Base-by-base conservation (phyloP, 2,888 invertebrate genomes). In the Patella ulyssiponensis region DNA sequence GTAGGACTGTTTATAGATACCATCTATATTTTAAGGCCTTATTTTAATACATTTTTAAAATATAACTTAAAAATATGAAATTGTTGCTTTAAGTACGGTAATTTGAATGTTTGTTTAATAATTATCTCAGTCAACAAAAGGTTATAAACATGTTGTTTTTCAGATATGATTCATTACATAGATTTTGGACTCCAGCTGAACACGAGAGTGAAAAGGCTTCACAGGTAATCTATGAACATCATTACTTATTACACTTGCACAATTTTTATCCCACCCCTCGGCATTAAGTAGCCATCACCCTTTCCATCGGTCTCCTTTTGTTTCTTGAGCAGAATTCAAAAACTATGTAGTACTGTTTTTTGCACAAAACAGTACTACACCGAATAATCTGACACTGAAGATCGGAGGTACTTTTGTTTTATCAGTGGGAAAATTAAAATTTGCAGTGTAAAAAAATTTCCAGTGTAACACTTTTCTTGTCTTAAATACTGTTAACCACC, bases 91-190 rank as follows among this genome's bases (percentile, higher is more conserved):
- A 70, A 70, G 33, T n/a, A n/a, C n/a, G n/a, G n/a, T 33, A n/a
- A 27, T 33, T 5, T n/a, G 44, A 27, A 71, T 17, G 17, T 33
- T 75, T 75, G 11, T 44, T 44, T 64, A n/a, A 17, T 15, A 33
- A 33, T 76, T 71, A n/a, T 11, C 15, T 71, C 17, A n/a, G 14
- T 52, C 17, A 70, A 15, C 17, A 71, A 23, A n/a, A 11, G 11
- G n/a, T 44, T 51, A 2, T 20, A 54, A 27, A 56, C 2, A 51
- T 51, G 44, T 72, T 71, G 71, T 54, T 64, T 81, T 79, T 71
- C 79, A 88, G 87, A 75, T 83, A 81, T 81, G 87, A 88, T 33
- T 86, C 86, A 9, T 74, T 83, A 33, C 87, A 88, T 79, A 77
- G 85, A 58, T 85, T 85, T 70, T 86, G 86, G 86, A 78, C 81